phyloP scores from a whole-genome alignment of 2,113 vertebrate species.

The Corynorhinus townsendii region DNA sequence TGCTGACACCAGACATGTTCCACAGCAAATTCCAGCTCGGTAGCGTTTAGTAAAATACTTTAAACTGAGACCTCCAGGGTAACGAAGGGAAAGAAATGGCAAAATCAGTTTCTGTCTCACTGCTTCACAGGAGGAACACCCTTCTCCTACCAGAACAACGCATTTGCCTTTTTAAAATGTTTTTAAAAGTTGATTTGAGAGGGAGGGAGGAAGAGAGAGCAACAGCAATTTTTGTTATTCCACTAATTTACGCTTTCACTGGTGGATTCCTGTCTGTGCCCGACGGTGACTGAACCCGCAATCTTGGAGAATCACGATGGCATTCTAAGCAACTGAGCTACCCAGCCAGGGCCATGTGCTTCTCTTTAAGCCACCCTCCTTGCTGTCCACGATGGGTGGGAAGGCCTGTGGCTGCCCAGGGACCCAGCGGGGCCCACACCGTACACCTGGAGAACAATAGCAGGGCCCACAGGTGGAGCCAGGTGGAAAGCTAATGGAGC shows the following conservation, averaged over 20 bases:
- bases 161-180: not conserved
- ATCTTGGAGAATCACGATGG: not conserved
- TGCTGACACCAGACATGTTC: not conserved
- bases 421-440: not conserved
- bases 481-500: no score
- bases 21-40: not conserved
- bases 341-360: not conserved
- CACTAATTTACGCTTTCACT: not conserved
- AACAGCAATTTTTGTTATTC: not conserved
- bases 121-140: not conserved
- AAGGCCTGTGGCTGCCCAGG: not conserved
- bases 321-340: not conserved
- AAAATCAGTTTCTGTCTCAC: not conserved
- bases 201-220: not conserved
- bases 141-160: not conserved
- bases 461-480: not conserved
- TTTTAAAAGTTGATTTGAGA: not conserved
- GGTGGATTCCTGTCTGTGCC: not conserved
- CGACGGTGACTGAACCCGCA: not conserved
- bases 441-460: not conserved
- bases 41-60: not conserved
- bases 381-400: not conserved
- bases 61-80: not conserved
- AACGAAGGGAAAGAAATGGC: not conserved
- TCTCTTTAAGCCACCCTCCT: not conserved